A percentile compares a stretch with the other conserved stretches of the same genome.
These are phyloP conservation scores for Eubucco bourcierii DNA, from an alignment of 2,113 vertebrate species.

Conservation along the genomic window DNA sequence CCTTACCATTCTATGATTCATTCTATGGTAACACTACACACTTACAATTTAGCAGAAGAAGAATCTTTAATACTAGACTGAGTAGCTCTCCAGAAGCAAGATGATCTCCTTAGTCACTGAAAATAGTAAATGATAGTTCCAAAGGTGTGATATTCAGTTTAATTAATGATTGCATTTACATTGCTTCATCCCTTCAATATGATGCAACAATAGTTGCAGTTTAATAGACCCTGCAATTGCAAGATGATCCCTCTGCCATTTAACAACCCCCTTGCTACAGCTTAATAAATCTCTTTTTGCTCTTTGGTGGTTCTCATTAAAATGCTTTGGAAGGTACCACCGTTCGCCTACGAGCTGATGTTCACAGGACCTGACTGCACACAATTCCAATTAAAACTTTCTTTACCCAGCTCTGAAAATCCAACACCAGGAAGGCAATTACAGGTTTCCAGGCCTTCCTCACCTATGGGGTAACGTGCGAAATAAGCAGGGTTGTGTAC, in stretches of 20 bases:
- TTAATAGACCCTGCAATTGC: conserved; percentile 1
- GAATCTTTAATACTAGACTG: not conserved
- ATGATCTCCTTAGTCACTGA: not conserved
- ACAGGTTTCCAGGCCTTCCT: not conserved
- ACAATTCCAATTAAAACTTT: not conserved
- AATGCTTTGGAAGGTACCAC: not conserved
- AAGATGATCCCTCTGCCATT: not conserved
- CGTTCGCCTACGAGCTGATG: not conserved
- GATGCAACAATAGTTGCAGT: not conserved
- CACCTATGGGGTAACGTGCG: not conserved
- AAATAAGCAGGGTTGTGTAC: not conserved
- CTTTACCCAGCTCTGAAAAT: not conserved
- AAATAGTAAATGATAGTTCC: not conserved
- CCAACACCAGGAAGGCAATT: not conserved
- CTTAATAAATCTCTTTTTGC: not conserved
- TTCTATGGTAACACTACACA: not conserved
- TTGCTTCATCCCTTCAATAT: not conserved
- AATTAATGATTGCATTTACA: not conserved
- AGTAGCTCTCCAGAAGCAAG: not conserved
- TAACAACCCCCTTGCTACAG: not conserved
- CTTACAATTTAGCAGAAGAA: not conserved
- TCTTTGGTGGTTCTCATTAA: not conserved
- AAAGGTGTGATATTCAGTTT: not conserved
- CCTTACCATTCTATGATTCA: no score
- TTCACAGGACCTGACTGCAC: not conserved